Conservation (phyloP, 2,113 vertebrate species). For the Aldabrachelys gigantea region DNA sequence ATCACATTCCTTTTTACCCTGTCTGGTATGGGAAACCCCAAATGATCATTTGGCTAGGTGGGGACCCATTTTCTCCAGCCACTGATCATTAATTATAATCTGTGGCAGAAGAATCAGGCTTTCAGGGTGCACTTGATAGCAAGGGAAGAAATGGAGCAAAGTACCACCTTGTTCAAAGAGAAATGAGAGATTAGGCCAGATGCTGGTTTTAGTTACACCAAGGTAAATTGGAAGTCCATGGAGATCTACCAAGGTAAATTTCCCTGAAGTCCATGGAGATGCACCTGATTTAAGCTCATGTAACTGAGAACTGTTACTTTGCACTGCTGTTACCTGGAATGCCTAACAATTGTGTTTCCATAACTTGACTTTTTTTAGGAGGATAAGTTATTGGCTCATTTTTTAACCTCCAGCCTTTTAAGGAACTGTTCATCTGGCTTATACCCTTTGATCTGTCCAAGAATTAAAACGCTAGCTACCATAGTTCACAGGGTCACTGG, state of each 20-base stretch:
- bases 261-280: too few relatives aligned
- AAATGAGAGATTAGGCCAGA: background rate
- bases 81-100: background rate
- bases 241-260: too few relatives aligned
- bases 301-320: background rate
- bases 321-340: too few relatives aligned
- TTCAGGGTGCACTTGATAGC: background rate
- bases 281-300: background rate
- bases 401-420: background rate
- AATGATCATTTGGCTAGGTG: too few relatives aligned
- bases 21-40: background rate
- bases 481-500: background rate
- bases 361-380: too few relatives aligned
- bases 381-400: background rate
- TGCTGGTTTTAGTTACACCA: background rate
- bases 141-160: background rate
- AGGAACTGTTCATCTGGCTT: background rate
- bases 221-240: background rate
- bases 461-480: background rate
- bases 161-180: background rate
- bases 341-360: too few relatives aligned
- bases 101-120: background rate
- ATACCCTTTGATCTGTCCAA: background rate
- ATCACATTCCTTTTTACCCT: background rate
- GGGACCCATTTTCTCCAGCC: background rate